Evolutionary conservation across 2,797 vertebrate genomes (phyloP).

Genomic region (Scyliorhinus canicula): DNA sequence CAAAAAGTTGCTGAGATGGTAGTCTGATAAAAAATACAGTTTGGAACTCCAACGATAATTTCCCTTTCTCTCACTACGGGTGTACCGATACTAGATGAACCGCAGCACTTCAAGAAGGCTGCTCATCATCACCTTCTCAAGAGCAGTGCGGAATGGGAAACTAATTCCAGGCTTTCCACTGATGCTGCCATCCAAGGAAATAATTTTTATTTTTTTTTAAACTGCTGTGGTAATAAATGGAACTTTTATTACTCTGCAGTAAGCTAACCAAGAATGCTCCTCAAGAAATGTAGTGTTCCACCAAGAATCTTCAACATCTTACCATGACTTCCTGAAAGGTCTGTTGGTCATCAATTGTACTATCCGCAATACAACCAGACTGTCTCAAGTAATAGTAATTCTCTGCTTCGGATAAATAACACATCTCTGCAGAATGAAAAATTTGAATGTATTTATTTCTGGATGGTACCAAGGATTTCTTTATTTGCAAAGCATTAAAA

Average conservation of each 20-base stretch:
- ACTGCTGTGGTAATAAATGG: background rate
- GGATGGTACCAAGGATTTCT: background rate
- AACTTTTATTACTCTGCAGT: background rate
- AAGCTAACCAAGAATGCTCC: background rate
- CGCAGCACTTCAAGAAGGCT: no score
- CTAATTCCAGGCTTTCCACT: no score
- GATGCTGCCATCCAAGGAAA: no score
- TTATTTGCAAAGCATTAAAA: background rate
- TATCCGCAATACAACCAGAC: conserved; percentile 68
- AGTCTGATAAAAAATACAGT: background rate
- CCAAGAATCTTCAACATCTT: conserved; percentile 47
- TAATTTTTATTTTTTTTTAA: no score
- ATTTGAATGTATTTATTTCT: background rate
- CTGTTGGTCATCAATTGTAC: conserved; percentile 76
- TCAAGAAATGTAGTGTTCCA: background rate
- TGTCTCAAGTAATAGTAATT: conserved; percentile 88
- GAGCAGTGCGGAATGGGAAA: no score
- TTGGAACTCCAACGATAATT: no score
- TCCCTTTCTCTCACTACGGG: background rate
- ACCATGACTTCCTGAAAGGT: conserved; percentile 87
- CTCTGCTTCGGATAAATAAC: conserved; percentile 73
- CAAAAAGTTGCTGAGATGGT: background rate
- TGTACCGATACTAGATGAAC: no score
- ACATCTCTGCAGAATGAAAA: conserved; percentile 67
- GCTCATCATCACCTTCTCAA: no score